Evolutionary conservation across 2,113 vertebrate species (phyloP).

Genomic region (Gulo gulo): DNA sequence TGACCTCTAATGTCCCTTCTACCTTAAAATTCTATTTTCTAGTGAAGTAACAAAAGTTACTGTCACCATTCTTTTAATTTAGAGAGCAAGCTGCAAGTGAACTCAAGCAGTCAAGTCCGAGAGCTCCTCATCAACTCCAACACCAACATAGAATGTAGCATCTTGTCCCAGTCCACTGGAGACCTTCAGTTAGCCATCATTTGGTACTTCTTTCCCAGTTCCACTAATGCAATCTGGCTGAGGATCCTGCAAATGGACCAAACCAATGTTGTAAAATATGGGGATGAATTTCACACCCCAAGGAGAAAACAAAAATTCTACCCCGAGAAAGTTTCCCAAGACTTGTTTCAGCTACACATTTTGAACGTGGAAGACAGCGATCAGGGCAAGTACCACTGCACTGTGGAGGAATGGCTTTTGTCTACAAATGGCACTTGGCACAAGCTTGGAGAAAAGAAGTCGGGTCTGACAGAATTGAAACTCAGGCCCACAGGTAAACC

Average conservation of each 20-base stretch:
- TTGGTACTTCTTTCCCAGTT: slow-evolving; percentile 77
- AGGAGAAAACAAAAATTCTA: slow-evolving; percentile 75
- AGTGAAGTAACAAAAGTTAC: neutral
- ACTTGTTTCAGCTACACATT: slow-evolving; percentile 81
- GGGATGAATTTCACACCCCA: slow-evolving; percentile 66
- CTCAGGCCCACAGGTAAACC: slow-evolving; percentile 79
- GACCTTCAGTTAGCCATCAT: slow-evolving; percentile 58
- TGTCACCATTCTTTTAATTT: slow-evolving; percentile 31
- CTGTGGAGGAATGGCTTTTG: slow-evolving; percentile 87
- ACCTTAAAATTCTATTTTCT: neutral
- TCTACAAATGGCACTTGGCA: slow-evolving; percentile 70
- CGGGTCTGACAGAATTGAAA: slow-evolving; percentile 69
- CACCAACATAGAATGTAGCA: slow-evolving; percentile 64
- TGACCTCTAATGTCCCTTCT: neutral
- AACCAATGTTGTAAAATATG: slow-evolving; percentile 61
- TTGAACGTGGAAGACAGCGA: slow-evolving; percentile 55
- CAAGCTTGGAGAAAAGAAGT: slow-evolving; percentile 67
- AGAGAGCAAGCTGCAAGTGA: slow-evolving; percentile 79
- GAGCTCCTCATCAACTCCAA: slow-evolving; percentile 52
- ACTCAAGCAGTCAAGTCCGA: neutral
- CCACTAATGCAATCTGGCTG: neutral
- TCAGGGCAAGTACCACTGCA: slow-evolving; percentile 85
- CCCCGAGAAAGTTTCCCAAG: slow-evolving; percentile 71
- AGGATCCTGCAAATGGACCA: slow-evolving; percentile 68
- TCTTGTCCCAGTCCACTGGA: slow-evolving; percentile 35